Evolutionary conservation across 2,113 vertebrate genomes (phyloP), one percentile per base, ranked within the genome.

Genomic region (Andinoacara biseriatus): DNA sequence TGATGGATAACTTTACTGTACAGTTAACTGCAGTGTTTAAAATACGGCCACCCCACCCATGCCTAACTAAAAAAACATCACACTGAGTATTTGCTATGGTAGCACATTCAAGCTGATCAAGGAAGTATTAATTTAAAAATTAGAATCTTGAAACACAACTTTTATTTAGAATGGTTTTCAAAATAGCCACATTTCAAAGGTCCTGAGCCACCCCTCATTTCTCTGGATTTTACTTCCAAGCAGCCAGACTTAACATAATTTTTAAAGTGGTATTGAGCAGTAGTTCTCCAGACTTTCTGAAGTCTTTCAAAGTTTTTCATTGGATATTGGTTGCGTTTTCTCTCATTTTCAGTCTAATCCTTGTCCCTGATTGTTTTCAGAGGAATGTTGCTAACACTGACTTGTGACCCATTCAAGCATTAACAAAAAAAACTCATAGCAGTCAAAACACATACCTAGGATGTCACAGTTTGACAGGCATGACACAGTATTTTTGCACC

Each of bases 1-100:
- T 82, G 22, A 82, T 88, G 57, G 76, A 81, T 63, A 89, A 33
- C 31, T 52, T 74, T 35, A 7, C 38, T 69, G 43, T 65, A 43
- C 24, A n/a, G 62, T 40, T 62, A 17, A 69, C 52, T 15, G 18
- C 59, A 13, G 46, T 58, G 38, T 49, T 49, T 67, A 67, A 46
- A 67, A 49, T 18, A 29, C 9, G 1, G 8, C 63, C 40, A 67
- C 22, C 14, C 8, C 14, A 46, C 17, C 40, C 22, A 67, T 46
- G 14, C 43, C 63, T 46, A 46, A 46, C 17, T 1, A 10, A 15
- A 49, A 67, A 67, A 67, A 46, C 43, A 22, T 38, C 43, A 26
- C n/a, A 65, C 13, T 65, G 13, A 43, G 17, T 67, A 26, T 67
- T 46, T 67, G 14, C 63, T 46, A 14, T 67, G 17, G 38, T 17